Base-by-base conservation (phyloP, 2,888 invertebrate genomes). In the Diabrotica balteata region DNA sequence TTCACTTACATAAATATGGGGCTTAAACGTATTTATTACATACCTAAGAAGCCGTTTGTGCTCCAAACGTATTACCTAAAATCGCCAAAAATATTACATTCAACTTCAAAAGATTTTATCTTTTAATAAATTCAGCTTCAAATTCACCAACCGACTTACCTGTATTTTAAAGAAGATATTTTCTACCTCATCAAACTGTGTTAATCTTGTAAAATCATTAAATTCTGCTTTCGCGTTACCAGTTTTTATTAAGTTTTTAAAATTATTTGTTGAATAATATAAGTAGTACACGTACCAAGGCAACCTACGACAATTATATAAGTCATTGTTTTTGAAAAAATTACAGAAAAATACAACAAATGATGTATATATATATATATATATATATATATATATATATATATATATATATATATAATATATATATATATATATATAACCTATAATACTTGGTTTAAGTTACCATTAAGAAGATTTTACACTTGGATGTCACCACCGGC, bases 1-100 rank as follows among this genome's bases (percentile, higher is more conserved):
- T 77, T 87, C 87, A 62, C 85, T 85, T 61, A 87, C 83, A 73
- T 82, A 78, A 70, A 90, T 87, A n/a, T 83, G 80, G 6, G 89
- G 89, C 73, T 85, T 85, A 44, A 85, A 78, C 57, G 81, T 75
- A 67, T 88, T 85, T 59, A 90, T 75, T 22, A 89, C 77, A 64
- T 75, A 75, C 50, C 70, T 68, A 3, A 77, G 55, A 11, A 77
- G 67, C 9, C 69, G 69, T 66, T 76, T 76, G 7, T 71, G n/a
- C 45, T 42, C 44, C 8, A 77, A 60, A 3, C 58, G 54, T 50
- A 76, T 70, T 68, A 59, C 68, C 76, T 77, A 59, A 64, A 75
- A 72, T 22, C 17, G 17, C 17, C 17, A 17, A 17, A 17, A 17
- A 17, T 17, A 17, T 17, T 17, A 17, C 17, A 17, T 17, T 17